Evolutionary conservation across 2,888 invertebrate species (phyloP), one percentile per base, ranked within the genome.

Genomic region (Galerucella pusilla): DNA sequence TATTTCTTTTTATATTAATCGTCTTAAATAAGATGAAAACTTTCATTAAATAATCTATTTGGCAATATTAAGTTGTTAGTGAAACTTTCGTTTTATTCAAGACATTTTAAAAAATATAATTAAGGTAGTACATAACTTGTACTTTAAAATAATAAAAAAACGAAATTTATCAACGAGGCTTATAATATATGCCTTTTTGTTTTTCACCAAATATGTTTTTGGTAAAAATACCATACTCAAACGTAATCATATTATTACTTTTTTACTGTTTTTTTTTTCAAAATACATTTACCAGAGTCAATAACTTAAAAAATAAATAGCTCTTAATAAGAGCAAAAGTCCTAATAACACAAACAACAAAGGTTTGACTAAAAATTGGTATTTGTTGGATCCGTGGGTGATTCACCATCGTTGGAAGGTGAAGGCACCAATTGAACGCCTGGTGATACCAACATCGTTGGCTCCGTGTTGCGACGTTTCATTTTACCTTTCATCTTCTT

Each of bases 401-500:
- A 88, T 84, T 89, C 88, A 74, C 89, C 89, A 75, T 88, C 86
- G 83, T 89, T 88, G 77, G 88, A 87, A 76, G 88, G 88, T 78
- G 88, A 82, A 57, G 88, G 88, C 74, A 87, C 88, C 79, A 88
- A 83, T 88, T 88, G 88, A 81, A 89, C 83, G 46, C 87, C 88
- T 16, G 90, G 89, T 72, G 90, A 89, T 74, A 89, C 88, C 84
- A 89, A 86, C 93, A 94, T 93, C 84, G 92, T 91, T 83, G 94
- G 94, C 90, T 96, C 96, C 84, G 96, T 96, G 90, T 97, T 96
- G 88, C 97, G 94, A 84, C 98, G 92, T 90, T 97, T 97, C 93
- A 97, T 97, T 92, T 98, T 98, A 87, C 93, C 93, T 90, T 95
- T 95, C 89, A 94, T 94, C 92, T 99, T 98, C 94, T 98, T 98